phyloP scores from a whole-genome alignment of 2,113 vertebrate species.

The Cranoglanis bouderius region DNA sequence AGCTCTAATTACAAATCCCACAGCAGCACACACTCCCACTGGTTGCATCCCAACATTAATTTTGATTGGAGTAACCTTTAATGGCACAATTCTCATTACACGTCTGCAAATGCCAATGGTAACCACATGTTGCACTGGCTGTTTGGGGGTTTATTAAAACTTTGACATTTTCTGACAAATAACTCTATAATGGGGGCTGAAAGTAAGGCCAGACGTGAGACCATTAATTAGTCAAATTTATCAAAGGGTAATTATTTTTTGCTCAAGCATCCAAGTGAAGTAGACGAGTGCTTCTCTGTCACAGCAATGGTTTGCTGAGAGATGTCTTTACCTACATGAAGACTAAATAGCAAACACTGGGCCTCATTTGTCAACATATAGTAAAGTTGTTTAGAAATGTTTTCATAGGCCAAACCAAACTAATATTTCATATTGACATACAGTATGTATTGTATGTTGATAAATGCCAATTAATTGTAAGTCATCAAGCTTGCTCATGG shows the following conservation, averaged over 20 bases:
- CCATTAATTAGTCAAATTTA: conserved; percentile 68
- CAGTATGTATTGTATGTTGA: too few relatives aligned
- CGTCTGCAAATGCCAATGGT: conserved; percentile 71
- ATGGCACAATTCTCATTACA: conserved; percentile 74
- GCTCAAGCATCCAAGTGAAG: background rate
- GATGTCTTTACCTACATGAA: background rate
- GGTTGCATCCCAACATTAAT: conserved; percentile 67
- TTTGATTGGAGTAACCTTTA: conserved; percentile 80
- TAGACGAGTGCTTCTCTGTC: background rate
- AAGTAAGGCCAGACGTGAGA: conserved; percentile 51
- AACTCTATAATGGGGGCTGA: conserved; percentile 65
- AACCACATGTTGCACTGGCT: conserved; percentile 68
- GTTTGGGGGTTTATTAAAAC: conserved; percentile 76
- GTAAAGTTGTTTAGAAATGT: background rate
- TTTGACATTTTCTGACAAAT: conserved; percentile 77
- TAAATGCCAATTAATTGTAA: background rate
- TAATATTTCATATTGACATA: background rate
- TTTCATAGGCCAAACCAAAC: background rate
- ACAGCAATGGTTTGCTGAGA: background rate
- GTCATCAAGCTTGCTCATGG: background rate
- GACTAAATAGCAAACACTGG: background rate
- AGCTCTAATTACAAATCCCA: conserved; percentile 56
- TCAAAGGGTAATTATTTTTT: conserved; percentile 57
- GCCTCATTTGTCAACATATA: background rate
- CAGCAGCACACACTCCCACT: conserved; percentile 59